Base-by-base conservation (phyloP, 2,113 vertebrate genomes). In the Tachysurus fulvidraco region DNA sequence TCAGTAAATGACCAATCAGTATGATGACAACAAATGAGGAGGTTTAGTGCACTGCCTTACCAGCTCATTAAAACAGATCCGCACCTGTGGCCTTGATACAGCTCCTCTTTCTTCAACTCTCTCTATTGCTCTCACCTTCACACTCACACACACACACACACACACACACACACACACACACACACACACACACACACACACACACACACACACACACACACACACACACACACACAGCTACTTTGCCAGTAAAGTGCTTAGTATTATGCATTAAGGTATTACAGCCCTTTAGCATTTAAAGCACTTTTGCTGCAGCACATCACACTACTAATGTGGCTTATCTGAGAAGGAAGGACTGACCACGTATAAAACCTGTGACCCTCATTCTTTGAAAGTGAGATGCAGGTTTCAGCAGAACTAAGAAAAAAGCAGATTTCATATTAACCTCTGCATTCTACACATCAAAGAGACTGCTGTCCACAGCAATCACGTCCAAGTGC, bases 11-110 rank as follows among this genome's bases (percentile, higher is more conserved):
- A 92, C 93, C 92, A 93, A 94, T 94, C 89, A 92, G 91, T 87
- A 88, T 88, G 92, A 90, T 92, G 90, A 91, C 92, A 92, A 93
- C 94, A 95, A 93, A 95, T 94, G 93, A 91, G 91, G 90, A 90
- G 89, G 93, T 86, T 95, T 93, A 94, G 93, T 91, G 92, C 93
- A 93, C 74, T 62, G 84, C 86, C 89, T 91, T 91, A 88, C 91
- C 88, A 88, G 89, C 94, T 94, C 92, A 92, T 94, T 94, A 95
- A 92, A 84, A 90, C 86, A 36, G 83, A 41, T 86, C 87, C 25
- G 89, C 93, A 95, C 93, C 93, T 94, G 94, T 92, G 92, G 89
- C 92, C 92, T 91, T 91, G 89, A 92, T 92, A 92, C 91, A 91
- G 60, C 83, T 67, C 64, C 25, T 52, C 30, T 5, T 13, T 71